Evolutionary conservation across 1,140 invertebrate species (phyloP).

Genomic region (Listronotus bonariensis): DNA sequence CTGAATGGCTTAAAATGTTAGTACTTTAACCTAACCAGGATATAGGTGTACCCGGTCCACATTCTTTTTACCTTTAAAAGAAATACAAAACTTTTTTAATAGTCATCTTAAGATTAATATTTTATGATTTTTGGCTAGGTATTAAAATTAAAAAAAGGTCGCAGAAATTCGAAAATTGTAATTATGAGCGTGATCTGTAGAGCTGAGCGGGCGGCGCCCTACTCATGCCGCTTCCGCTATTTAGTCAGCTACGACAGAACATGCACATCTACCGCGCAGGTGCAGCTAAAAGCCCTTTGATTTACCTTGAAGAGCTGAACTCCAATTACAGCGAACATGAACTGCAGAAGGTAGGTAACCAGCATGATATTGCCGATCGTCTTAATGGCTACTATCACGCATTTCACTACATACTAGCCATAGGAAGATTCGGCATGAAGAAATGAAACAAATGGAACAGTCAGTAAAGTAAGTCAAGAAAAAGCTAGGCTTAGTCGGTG

Average conservation of each 20-base stretch:
- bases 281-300: slow-evolving; percentile 47
- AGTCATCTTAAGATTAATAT: too few relatives aligned
- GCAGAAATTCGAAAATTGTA: slow-evolving; percentile 26
- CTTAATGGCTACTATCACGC: slow-evolving; percentile 98
- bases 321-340: slow-evolving; percentile 99
- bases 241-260: slow-evolving; percentile 49
- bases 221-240: slow-evolving; percentile 45
- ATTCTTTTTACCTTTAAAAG: too few relatives aligned
- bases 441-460: slow-evolving; percentile 51
- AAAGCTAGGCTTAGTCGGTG: slow-evolving; percentile 33
- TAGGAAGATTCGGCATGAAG: slow-evolving; percentile 51
- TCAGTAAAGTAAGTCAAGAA: slow-evolving; percentile 45
- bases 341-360: slow-evolving; percentile 98
- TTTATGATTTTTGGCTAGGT: too few relatives aligned
- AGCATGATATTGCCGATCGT: slow-evolving; percentile 99
- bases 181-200: slow-evolving; percentile 44
- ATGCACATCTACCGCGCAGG: slow-evolving; percentile 51
- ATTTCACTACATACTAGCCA: slow-evolving; percentile 95
- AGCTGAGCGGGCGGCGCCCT: slow-evolving; percentile 38
- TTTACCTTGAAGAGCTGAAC: slow-evolving; percentile 99
- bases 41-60: too few relatives aligned
- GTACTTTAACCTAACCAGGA: too few relatives aligned
- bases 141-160: too few relatives aligned
- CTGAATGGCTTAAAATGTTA: too few relatives aligned
- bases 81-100: too few relatives aligned